Conservation (phyloP, 2,113 vertebrate genomes). For the Corynorhinus townsendii region DNA sequence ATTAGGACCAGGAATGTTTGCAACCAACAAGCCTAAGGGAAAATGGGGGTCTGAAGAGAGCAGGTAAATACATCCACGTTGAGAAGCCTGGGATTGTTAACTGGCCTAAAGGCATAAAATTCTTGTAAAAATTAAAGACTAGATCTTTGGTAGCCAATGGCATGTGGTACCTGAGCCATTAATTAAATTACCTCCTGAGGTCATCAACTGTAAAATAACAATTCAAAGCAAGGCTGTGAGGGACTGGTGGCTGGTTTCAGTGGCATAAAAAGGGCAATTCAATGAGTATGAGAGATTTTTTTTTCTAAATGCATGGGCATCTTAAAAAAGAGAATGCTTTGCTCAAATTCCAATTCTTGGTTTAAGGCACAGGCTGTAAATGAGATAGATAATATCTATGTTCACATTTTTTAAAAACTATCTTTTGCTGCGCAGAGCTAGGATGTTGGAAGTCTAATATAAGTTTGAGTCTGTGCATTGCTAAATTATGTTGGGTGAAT, state of each 20-base stretch:
- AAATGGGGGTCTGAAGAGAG: not conserved
- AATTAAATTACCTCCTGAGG: conserved; percentile 52
- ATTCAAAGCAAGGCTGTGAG: not conserved
- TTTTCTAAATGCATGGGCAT: not conserved
- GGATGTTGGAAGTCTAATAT: not conserved
- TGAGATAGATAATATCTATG: not conserved
- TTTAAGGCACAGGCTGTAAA: not conserved
- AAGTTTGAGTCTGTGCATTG: not conserved
- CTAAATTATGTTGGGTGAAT: not conserved
- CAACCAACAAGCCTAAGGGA: conserved; percentile 35
- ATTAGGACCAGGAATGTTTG: conserved; percentile 11
- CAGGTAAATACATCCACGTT: not conserved
- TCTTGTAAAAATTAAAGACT: conserved; percentile 9
- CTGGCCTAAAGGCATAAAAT: conserved; percentile 6
- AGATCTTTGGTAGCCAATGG: not conserved
- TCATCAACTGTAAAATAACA: conserved; percentile 12
- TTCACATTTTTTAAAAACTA: not conserved
- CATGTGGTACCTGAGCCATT: not conserved
- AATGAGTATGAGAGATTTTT: not conserved
- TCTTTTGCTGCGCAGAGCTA: not conserved
- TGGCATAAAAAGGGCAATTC: not conserved
- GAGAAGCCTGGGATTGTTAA: conserved; percentile 13
- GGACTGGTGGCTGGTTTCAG: not conserved
- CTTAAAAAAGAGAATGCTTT: not conserved
- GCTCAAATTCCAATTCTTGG: conserved; percentile 1